Percentiles rank a stretch among this genome's conserved stretches.
phyloP scores from a whole-genome alignment of 1,140 invertebrate genomes.

The Oscheius sp. region DNA sequence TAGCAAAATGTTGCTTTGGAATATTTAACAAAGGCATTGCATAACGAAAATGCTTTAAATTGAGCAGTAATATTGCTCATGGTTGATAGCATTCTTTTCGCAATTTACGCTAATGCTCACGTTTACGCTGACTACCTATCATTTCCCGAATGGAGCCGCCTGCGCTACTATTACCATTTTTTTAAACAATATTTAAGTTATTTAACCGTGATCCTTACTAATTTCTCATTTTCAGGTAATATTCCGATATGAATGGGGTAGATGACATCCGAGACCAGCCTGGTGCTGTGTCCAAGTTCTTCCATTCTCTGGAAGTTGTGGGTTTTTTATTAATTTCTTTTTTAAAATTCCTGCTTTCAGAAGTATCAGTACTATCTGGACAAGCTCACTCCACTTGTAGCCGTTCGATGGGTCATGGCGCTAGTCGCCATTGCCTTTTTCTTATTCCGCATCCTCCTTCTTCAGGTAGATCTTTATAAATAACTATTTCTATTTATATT shows the following conservation, averaged over 20 bases:
- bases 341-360: constrained; percentile 38
- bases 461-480: constrained; percentile 40
- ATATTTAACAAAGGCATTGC: too few species aligned
- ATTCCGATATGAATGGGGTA: neutral
- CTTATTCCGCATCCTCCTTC: constrained; percentile 35
- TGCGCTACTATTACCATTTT: too few species aligned
- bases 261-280: constrained; percentile 44
- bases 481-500: constrained; percentile 41
- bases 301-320: constrained; percentile 43
- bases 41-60: too few species aligned
- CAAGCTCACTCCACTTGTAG: constrained; percentile 56
- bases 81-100: too few species aligned
- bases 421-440: constrained; percentile 41
- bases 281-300: constrained; percentile 41
- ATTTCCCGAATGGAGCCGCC: too few species aligned
- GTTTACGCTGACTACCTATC: too few species aligned
- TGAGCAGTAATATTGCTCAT: too few species aligned
- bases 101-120: too few species aligned
- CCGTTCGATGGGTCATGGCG: constrained; percentile 55
- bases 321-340: constrained; percentile 4
- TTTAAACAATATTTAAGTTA: too few species aligned
- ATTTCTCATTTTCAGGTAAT: constrained; percentile 1
- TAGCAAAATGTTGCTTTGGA: too few species aligned
- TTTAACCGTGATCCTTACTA: neutral
- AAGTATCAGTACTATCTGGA: constrained; percentile 60